phyloP scores from a whole-genome alignment of 2,888 invertebrate species.

The Cerastis rubricosa region DNA sequence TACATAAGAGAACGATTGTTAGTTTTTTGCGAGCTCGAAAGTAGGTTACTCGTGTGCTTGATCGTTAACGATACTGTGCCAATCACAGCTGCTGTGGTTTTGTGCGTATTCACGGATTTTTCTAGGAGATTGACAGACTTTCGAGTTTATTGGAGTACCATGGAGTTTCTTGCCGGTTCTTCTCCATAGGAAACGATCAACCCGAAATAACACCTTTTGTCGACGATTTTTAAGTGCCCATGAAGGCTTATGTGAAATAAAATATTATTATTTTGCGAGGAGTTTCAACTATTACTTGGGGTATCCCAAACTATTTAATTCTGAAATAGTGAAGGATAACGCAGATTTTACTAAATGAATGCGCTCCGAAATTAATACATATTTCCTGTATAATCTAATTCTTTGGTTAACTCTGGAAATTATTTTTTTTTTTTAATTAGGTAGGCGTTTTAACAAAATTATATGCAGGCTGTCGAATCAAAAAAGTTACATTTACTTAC shows the following conservation, averaged over 20 bases:
- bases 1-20: conserved; percentile 72
- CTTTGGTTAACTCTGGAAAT: too few relatives aligned
- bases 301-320: neutral
- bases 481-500: neutral
- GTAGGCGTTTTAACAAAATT: too few relatives aligned
- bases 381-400: too few relatives aligned
- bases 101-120: conserved; percentile 51
- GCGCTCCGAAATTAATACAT: too few relatives aligned
- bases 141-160: conserved; percentile 10
- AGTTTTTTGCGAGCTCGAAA: conserved; percentile 73
- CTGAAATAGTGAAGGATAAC: neutral
- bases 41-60: conserved; percentile 75
- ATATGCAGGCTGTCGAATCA: too few relatives aligned
- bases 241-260: too few relatives aligned
- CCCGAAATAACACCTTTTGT: too few relatives aligned
- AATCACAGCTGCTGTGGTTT: conserved; percentile 67
- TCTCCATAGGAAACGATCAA: too few relatives aligned
- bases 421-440: too few relatives aligned
- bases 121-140: conserved; percentile 38
- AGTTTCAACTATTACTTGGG: neutral
- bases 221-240: too few relatives aligned
- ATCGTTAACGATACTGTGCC: conserved; percentile 74
- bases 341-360: neutral
- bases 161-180: too few relatives aligned
- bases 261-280: too few relatives aligned